Base-by-base conservation (phyloP, 2,113 vertebrate species). In the Hymenochirus boettgeri region DNA sequence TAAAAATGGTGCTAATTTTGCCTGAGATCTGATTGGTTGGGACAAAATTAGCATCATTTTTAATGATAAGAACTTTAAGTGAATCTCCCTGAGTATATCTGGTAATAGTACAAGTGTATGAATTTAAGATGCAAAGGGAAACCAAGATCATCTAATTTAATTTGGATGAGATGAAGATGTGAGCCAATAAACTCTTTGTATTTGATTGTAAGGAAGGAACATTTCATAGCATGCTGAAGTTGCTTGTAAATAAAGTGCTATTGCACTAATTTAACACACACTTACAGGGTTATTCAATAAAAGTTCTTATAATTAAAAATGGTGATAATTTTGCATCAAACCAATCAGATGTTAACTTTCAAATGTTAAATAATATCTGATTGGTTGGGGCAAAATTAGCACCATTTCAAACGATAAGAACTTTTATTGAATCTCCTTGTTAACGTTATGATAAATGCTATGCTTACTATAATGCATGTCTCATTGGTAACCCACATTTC, bases 401-500 rank as follows among this genome's bases (percentile, higher is more conserved):
- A n/a, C n/a, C n/a, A n/a, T n/a, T n/a, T n/a, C n/a, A n/a, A n/a
- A n/a, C n/a, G n/a, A n/a, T n/a, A n/a, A n/a, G n/a, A n/a, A n/a
- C n/a, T n/a, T n/a, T n/a, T n/a, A 48, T 11, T 22, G 21, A 48
- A 42, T 35, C 10, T 35, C 10, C 9, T 35, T 35, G 4, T 3
- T 39, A 39, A 4, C 13, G 27, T 53, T 25, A 23, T 53, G 5
- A 33, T 62, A 27, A 26, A 17, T 39, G 47, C 29, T 50, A 37
- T 62, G 31, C 24, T 54, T 63, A 2, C 53, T 29, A 24, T 10
- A 27, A 56, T 56, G 62, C 52, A 64, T 56, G 62, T 19, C 4
- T 42, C 35, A 37, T 21, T 35, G 35, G 13, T 51, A 62, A 17
- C 11, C n/a, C n/a, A n/a, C n/a, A n/a, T n/a, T n/a, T n/a, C n/a